Conservation (phyloP, 2,797 vertebrate species). For the Rhincodon typus region DNA sequence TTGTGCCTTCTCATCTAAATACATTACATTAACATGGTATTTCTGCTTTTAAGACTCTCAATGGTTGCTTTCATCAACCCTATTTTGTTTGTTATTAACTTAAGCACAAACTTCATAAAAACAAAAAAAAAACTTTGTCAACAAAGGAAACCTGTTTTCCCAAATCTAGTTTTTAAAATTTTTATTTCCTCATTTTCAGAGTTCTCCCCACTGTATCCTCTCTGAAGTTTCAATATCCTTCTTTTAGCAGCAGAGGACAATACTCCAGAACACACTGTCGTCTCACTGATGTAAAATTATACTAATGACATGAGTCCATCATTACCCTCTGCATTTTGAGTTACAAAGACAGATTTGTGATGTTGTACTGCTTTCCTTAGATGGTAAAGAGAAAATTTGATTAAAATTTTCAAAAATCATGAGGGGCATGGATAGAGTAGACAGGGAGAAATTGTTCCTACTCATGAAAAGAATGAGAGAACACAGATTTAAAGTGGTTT, state of each 20-base stretch:
- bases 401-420: no score
- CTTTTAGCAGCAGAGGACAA: background rate
- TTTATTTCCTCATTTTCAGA: background rate
- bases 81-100: background rate
- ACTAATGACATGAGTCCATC: background rate
- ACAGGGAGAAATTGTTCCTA: no score
- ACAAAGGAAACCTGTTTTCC: no score
- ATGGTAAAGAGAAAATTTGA: no score
- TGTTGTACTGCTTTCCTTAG: no score
- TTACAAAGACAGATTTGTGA: no score
- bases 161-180: background rate
- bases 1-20: background rate
- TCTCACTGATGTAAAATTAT: background rate
- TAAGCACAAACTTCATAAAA: background rate
- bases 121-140: no score
- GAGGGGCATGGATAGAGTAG: no score
- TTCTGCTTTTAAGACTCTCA: background rate
- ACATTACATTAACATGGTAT: background rate
- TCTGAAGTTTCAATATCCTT: background rate
- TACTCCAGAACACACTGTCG: background rate
- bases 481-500: no score
- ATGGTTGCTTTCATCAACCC: background rate
- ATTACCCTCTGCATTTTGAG: background rate
- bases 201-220: no score
- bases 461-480: no score